Evolutionary conservation across 2,797 vertebrate genomes (phyloP), one percentile per base, ranked within the genome.

Genomic region (Spheniscus humboldti): DNA sequence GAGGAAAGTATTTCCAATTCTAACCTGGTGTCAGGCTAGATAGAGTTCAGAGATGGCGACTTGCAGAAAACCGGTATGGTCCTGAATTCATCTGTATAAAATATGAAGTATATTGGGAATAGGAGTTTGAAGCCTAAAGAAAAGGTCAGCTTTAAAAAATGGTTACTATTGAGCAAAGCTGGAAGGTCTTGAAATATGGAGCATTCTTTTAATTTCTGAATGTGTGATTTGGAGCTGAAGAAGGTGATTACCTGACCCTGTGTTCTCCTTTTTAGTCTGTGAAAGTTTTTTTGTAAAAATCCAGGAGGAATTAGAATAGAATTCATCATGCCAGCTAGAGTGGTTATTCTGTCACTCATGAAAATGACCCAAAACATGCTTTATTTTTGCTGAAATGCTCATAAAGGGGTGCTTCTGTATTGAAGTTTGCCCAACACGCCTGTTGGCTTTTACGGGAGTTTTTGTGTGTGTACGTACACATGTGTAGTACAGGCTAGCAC

Each of bases 381-480:
- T 48, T 79, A 1, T 56, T 92, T 86, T 75, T 37, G 23, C 50
- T 87, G 53, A 67, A 87, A 55, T 47, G 11, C 15, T 80, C 15
- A 4, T 39, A 15, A 67, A 69, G 15, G 14, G 4, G 7, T 64
- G 35, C 39, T 85, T 48, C 56, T 89, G 10, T 31, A 30, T 37
- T 3, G 4, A 25, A 56, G 10, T 52, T 60, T 62, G 22, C 19
- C 52, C 48, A 31, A 39, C 94, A 19, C 39, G 79, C 7, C 0
- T 28, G 9, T 3, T 84, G 35, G 18, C 48, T 59, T 93, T 68
- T 71, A 48, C 73, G 50, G 25, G 20, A 45, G 8, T 24, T 37
- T 75, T 8, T 80, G 31, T 74, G 45, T 76, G 15, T 39, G 4
- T 3, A 2, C 0, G 2, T 60, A 41, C 13, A 2, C 5, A 6